Base-by-base conservation (phyloP, 2,888 invertebrate species). In the Chironomus tentans region DNA sequence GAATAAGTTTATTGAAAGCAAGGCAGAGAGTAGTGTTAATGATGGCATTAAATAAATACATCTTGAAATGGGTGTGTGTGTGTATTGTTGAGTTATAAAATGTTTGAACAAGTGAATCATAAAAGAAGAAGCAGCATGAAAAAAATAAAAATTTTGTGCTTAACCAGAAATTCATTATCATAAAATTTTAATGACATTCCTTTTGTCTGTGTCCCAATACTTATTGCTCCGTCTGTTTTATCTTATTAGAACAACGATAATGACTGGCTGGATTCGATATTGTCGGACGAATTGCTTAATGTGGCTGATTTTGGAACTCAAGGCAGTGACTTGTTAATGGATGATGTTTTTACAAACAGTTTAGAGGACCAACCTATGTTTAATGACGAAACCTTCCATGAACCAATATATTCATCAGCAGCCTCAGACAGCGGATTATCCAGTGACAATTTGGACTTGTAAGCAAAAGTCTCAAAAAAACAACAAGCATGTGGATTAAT, bases 391-490 rank as follows among this genome's bases (percentile, higher is more conserved):
- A 74, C 48, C 2, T 24, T 24, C 12, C 50, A 74, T 24, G 74
- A 68, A n/a, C 74, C 74, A n/a, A 74, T 74, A 2, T 74, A 47
- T 50, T 74, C 74, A 21, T 68, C 68, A 5, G 83, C 86, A 2
- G 82, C 88, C 77, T 91, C 91, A 0, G 92, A 92, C 81, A 91
- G 91, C 80, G 92, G 91, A 71, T 84, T 90, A 18, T 90, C 89
- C 48, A 90, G 89, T 78, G 89, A 88, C 79, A 87, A 84, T 77
- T 84, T 87, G 38, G 87, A 87, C 79, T 85, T 86, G 87, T 87
- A 80, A 86, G 86, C 38, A 38, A 38, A 38, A 7, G 10, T 38
- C 38, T n/a, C n/a, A n/a, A n/a, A n/a, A n/a, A n/a, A n/a, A 84
- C 76, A 70, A 76, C 68, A 47, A 13, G 62, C 76, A 65, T 68